Percentiles rank a stretch among this genome's conserved stretches.
Evolutionary conservation across 1,140 invertebrate species (phyloP).

Genomic region (Habropoda laboriosa): DNA sequence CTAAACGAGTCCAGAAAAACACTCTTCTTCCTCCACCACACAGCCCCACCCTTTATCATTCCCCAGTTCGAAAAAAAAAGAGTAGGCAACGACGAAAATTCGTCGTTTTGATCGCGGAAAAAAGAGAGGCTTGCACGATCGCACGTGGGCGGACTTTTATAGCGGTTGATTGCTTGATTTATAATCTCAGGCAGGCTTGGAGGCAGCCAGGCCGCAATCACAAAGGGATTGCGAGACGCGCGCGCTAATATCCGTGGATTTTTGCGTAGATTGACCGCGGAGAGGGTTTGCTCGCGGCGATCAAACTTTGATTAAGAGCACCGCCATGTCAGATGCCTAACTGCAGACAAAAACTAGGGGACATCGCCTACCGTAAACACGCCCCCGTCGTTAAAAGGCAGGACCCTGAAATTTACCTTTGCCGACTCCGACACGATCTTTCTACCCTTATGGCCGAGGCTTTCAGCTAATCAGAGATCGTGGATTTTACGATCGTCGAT

Average conservation of each 20-base stretch:
- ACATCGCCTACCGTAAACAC: slow-evolving; percentile 61
- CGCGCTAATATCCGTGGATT: slow-evolving; percentile 27
- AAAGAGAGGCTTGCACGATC: slow-evolving; percentile 16
- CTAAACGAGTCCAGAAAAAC: background rate
- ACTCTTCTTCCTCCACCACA: background rate
- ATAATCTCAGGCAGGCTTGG: slow-evolving; percentile 60
- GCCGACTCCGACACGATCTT: slow-evolving; percentile 5
- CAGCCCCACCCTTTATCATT: too few species aligned
- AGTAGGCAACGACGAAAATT: slow-evolving; percentile 39
- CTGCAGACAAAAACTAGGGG: slow-evolving; percentile 56
- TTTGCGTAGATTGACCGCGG: slow-evolving; percentile 5
- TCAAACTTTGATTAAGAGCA: slow-evolving; percentile 60
- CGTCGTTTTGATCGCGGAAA: slow-evolving; percentile 39
- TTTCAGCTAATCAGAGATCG: slow-evolving; percentile 66
- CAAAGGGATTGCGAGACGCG: slow-evolving; percentile 25
- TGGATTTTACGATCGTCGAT: slow-evolving; percentile 61
- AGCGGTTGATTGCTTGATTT: slow-evolving; percentile 70
- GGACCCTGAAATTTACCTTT: slow-evolving; percentile 53
- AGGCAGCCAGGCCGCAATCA: slow-evolving; percentile 11
- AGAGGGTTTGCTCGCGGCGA: slow-evolving; percentile 39
- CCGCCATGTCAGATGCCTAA: slow-evolving; percentile 12
- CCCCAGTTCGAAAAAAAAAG: background rate
- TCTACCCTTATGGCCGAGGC: slow-evolving; percentile 1
- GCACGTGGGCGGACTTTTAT: slow-evolving; percentile 69
- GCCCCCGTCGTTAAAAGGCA: slow-evolving; percentile 62